A percentile compares a stretch with the other conserved stretches of the same genome.
Evolutionary conservation across 2,888 invertebrate species (phyloP).

Genomic region (Drosophila mimica): DNA sequence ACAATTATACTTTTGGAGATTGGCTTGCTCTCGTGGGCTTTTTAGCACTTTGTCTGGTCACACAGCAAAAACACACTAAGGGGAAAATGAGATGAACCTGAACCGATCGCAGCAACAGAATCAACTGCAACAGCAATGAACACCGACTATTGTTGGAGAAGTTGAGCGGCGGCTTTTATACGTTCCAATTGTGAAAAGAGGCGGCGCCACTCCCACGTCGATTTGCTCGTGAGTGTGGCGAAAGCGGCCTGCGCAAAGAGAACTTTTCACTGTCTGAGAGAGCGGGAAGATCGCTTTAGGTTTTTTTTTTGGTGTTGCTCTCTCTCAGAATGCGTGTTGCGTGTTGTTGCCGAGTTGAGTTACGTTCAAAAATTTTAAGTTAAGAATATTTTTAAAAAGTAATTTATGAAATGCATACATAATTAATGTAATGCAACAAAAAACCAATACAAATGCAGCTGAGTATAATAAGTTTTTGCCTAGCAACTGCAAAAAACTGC

Average conservation of each 20-base stretch:
- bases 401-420: conserved; percentile 3
- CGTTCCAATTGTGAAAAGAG: conserved; percentile 43
- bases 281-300: conserved; percentile 15
- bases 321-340: conserved; percentile 4
- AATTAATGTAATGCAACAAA: neutral
- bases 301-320: neutral
- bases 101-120: conserved; percentile 49
- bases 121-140: conserved; percentile 55
- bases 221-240: conserved; percentile 25
- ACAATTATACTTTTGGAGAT: conserved; percentile 35
- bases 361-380: neutral
- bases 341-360: neutral
- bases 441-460: neutral
- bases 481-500: conserved; percentile 5
- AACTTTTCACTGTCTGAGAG: conserved; percentile 10
- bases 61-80: conserved; percentile 28
- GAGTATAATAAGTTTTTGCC: neutral
- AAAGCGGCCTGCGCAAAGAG: conserved; percentile 16
- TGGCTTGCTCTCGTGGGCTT: conserved; percentile 16
- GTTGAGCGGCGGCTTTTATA: conserved; percentile 54
- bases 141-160: conserved; percentile 60
- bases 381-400: neutral
- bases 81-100: conserved; percentile 30
- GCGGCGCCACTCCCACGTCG: conserved; percentile 57
- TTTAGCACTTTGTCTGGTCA: conserved; percentile 28